Percentiles rank a stretch among this genome's conserved stretches.
phyloP scores from a whole-genome alignment of 2,113 vertebrate species.

The Dunckerocampus dactyliophorus region DNA sequence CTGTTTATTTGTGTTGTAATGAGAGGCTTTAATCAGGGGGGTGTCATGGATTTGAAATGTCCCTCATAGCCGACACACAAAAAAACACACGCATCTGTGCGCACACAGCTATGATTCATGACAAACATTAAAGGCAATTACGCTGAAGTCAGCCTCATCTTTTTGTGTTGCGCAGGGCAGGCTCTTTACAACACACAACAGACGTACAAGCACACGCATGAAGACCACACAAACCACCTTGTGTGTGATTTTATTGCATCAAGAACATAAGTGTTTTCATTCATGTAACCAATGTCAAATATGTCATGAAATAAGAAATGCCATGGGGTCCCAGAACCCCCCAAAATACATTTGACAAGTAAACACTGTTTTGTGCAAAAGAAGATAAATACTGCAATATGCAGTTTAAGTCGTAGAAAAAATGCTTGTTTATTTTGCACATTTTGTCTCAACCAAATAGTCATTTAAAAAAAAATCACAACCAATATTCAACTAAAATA shows the following conservation, averaged over 20 bases:
- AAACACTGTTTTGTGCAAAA: no score
- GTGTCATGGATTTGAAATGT: conserved; percentile 53
- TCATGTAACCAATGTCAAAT: not conserved
- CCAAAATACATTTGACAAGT: no score
- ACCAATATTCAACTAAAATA: no score
- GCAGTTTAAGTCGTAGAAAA: no score
- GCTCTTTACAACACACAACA: conserved; percentile 65
- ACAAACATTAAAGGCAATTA: conserved; percentile 73
- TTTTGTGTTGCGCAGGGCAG: conserved; percentile 44
- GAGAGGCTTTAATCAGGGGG: conserved; percentile 65
- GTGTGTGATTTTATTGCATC: conserved; percentile 19
- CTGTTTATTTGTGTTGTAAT: conserved; percentile 68
- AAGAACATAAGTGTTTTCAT: not conserved
- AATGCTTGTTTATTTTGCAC: no score
- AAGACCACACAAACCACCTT: conserved; percentile 11
- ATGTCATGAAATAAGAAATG: no score
- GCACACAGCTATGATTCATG: conserved; percentile 61
- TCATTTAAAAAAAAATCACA: no score
- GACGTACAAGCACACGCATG: no score
- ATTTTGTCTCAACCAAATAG: no score
- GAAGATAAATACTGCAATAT: no score
- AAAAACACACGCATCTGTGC: not conserved
- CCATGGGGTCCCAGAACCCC: no score
- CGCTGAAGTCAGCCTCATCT: conserved; percentile 52
- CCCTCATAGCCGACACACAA: conserved; percentile 37